A percentile compares a stretch with the other conserved stretches of the same genome.
Evolutionary conservation across 1,140 invertebrate species (phyloP).

Genomic region (Anoplolepis gracilipes): DNA sequence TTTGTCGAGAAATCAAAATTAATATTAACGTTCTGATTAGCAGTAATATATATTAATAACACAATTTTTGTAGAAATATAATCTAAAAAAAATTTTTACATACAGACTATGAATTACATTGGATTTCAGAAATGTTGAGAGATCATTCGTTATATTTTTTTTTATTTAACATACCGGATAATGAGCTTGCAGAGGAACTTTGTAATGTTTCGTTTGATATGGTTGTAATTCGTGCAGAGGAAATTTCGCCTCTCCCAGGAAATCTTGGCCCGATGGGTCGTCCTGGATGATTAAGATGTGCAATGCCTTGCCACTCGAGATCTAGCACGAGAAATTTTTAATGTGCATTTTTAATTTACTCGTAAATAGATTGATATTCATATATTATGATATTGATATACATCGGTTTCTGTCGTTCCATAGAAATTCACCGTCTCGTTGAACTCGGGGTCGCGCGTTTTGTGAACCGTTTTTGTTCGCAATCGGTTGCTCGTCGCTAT

Average conservation of each 20-base stretch:
- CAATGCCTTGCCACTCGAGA: slow-evolving; percentile 70
- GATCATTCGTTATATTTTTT: neutral
- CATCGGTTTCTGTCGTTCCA: slow-evolving; percentile 93
- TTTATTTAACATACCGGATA: slow-evolving; percentile 77
- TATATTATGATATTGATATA: slow-evolving; percentile 78
- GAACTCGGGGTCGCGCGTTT: slow-evolving; percentile 97
- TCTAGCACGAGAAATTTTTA: slow-evolving; percentile 87
- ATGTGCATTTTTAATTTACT: neutral
- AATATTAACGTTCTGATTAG: too few relatives aligned
- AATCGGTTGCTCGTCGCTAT: slow-evolving; percentile 90
- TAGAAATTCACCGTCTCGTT: slow-evolving; percentile 97
- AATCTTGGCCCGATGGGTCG: slow-evolving; percentile 86
- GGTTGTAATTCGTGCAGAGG: slow-evolving; percentile 88
- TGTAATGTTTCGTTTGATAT: slow-evolving; percentile 89
- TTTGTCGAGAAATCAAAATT: too few relatives aligned
- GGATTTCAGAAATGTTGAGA: too few relatives aligned
- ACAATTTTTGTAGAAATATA: too few relatives aligned
- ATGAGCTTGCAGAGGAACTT: slow-evolving; percentile 88
- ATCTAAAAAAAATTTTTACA: too few relatives aligned
- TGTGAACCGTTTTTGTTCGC: slow-evolving; percentile 95
- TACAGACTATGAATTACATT: too few relatives aligned
- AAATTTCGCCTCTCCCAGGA: slow-evolving; percentile 91
- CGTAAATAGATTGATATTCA: neutral
- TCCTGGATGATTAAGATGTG: slow-evolving; percentile 77
- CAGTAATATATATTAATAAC: too few relatives aligned